Conservation (phyloP, 2,888 invertebrate genomes). For the Sturmia bella region DNA sequence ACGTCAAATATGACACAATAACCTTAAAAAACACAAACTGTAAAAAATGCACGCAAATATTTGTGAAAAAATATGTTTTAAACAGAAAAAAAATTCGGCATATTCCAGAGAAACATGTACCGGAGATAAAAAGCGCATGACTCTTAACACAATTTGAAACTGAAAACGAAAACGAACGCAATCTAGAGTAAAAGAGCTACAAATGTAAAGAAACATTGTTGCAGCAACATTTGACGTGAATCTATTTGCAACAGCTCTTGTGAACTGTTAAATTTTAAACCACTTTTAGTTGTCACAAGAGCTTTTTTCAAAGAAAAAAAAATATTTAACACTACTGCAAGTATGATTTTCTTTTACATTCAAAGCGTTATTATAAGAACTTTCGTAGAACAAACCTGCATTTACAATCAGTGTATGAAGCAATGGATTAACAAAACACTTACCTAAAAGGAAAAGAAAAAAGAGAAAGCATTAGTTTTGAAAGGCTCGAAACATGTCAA, state of each 20-base stretch:
- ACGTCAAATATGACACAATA: conserved; percentile 76
- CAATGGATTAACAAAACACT: conserved; percentile 28
- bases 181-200: not conserved
- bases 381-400: conserved; percentile 26
- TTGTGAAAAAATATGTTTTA: conserved; percentile 28
- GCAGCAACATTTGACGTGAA: not conserved
- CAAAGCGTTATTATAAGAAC: not conserved
- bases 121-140: conserved; percentile 52
- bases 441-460: conserved; percentile 59
- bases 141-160: not conserved
- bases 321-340: too few relatives aligned
- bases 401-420: not conserved
- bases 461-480: conserved; percentile 8
- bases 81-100: conserved; percentile 56
- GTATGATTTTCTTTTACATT: too few relatives aligned
- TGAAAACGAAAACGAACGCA: not conserved
- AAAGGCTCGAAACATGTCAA: not conserved
- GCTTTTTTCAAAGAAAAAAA: conserved; percentile 7
- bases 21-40: conserved; percentile 71
- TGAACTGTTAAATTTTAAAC: not conserved
- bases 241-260: not conserved
- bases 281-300: conserved; percentile 2
- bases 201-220: conserved; percentile 29
- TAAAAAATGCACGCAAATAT: conserved; percentile 46
- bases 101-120: conserved; percentile 45